These are phyloP conservation scores for Apus apus DNA, from an alignment of 2,113 vertebrate species.

Conservation along the genomic window DNA sequence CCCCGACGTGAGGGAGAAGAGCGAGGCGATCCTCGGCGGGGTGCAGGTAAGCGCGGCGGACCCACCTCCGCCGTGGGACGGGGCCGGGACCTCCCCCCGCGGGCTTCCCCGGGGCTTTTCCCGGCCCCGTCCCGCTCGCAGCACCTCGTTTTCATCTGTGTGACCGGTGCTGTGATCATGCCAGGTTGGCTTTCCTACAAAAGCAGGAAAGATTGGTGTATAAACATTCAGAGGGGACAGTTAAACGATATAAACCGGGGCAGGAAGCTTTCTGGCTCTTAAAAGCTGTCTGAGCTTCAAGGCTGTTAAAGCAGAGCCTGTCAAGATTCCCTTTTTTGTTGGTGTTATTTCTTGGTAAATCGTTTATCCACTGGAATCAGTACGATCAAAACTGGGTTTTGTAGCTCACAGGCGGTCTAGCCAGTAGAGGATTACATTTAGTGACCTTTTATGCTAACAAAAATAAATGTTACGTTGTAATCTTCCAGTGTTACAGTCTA, in stretches of 20 bases:
- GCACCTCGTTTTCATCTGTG: not conserved
- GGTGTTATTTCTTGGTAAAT: not conserved
- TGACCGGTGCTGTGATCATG: not conserved
- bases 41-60: constrained; percentile 81
- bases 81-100: not conserved
- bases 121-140: not conserved
- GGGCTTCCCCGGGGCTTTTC: too few relatives aligned
- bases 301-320: not conserved
- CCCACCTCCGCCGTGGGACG: not conserved
- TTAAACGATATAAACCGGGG: not conserved
- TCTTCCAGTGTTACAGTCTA: constrained; percentile 9
- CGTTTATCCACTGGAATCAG: not conserved
- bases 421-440: not conserved
- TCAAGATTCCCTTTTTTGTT: not conserved
- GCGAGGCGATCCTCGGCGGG: constrained; percentile 77
- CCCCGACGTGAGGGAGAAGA: constrained; percentile 84
- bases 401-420: not conserved
- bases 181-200: not conserved
- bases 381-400: not conserved
- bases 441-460: constrained; percentile 11
- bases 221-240: not conserved
- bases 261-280: not conserved
- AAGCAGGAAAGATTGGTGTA: not conserved
- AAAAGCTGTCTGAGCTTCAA: not conserved
- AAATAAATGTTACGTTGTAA: constrained; percentile 43